A percentile compares a stretch with the other conserved stretches of the same genome.
Evolutionary conservation across 2,888 invertebrate genomes (phyloP).

Genomic region (Molanna angustata): DNA sequence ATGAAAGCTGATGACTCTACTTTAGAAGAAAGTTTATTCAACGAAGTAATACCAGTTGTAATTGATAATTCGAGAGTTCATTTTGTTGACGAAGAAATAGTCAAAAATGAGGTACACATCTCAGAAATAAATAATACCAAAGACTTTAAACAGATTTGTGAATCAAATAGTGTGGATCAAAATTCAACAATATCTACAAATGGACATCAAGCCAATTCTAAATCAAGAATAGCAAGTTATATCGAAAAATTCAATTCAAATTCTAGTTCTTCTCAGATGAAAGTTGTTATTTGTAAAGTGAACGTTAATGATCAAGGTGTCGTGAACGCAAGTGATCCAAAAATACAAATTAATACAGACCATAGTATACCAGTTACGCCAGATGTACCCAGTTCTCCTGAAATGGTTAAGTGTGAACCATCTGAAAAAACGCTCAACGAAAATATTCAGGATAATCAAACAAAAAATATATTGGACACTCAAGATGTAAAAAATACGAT

Average conservation of each 20-base stretch:
- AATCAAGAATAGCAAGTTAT: conserved; percentile 15
- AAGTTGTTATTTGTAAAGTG: conserved; percentile 10
- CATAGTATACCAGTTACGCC: too few species aligned
- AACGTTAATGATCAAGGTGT: background rate
- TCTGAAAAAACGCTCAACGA: too few species aligned
- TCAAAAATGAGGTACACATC: conserved; percentile 14
- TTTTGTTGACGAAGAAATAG: conserved; percentile 11
- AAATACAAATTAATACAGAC: conserved; percentile 1
- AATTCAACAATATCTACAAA: background rate
- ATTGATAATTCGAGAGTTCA: conserved; percentile 17
- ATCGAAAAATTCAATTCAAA: conserved; percentile 11
- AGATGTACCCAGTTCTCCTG: too few species aligned
- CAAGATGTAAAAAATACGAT: too few species aligned
- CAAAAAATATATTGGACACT: too few species aligned
- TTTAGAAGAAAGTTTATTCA: too few species aligned
- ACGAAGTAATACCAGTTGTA: too few species aligned
- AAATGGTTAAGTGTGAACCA: too few species aligned
- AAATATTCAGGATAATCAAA: too few species aligned
- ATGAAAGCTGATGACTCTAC: conserved; percentile 11
- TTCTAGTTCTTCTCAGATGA: background rate
- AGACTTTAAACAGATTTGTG: background rate
- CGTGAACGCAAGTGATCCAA: background rate
- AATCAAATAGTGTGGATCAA: background rate
- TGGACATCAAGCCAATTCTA: background rate
- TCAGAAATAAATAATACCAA: conserved; percentile 7